phyloP scores from a whole-genome alignment of 2,113 vertebrate species.

The Orthochromis indermauri region DNA sequence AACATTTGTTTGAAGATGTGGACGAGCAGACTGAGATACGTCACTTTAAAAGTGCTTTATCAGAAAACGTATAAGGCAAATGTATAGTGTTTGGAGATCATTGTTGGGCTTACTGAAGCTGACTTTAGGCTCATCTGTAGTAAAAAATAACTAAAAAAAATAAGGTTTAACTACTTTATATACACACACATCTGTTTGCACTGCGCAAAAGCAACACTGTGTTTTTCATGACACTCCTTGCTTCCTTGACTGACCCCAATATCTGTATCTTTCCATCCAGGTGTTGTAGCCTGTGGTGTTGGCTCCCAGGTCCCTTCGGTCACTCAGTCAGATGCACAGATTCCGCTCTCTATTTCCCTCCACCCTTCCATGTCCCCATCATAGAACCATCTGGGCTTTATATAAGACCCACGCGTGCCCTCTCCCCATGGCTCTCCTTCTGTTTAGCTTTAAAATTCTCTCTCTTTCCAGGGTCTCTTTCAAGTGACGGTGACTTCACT shows the following conservation, averaged over 20 bases:
- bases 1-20: not conserved
- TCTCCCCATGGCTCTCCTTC: not conserved
- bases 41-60: not conserved
- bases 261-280: constrained; percentile 15
- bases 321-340: constrained; percentile 17
- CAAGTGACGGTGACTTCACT: not conserved
- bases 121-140: not conserved
- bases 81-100: not conserved
- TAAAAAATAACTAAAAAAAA: too few species aligned
- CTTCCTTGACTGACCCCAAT: constrained; percentile 1
- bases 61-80: not conserved
- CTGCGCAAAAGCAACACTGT: not conserved
- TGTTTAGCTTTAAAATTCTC: constrained; percentile 10
- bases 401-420: constrained; percentile 39
- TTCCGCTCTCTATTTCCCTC: not conserved
- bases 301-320: constrained; percentile 15
- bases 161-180: not conserved
- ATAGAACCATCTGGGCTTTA: constrained; percentile 64
- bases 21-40: not conserved
- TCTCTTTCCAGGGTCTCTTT: constrained; percentile 8
- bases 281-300: constrained; percentile 42
- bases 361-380: constrained; percentile 2
- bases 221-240: not conserved
- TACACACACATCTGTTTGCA: accelerated
- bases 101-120: not conserved